Percentiles rank a stretch among this genome's conserved stretches.
Conservation (phyloP, 2,888 invertebrate genomes). For the Baronia brevicornis region DNA sequence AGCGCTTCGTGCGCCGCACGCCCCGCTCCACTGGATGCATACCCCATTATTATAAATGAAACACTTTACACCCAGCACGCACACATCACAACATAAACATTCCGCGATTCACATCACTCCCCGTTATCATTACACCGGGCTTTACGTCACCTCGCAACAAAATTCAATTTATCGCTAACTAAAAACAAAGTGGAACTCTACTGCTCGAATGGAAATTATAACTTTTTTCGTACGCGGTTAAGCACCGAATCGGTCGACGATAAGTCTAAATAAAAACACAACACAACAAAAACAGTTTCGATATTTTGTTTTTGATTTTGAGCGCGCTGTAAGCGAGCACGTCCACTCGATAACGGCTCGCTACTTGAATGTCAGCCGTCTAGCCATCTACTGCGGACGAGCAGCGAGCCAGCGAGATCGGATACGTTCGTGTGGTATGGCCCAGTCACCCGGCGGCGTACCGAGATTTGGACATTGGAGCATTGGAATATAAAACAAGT, state of each 20-base stretch:
- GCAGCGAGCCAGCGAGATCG: slow-evolving; percentile 36
- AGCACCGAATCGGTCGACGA: slow-evolving; percentile 24
- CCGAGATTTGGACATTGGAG: slow-evolving; percentile 26
- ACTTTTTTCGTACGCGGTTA: slow-evolving; percentile 26
- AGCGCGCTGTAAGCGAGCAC: slow-evolving; percentile 28
- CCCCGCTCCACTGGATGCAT: slow-evolving; percentile 90
- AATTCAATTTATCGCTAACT: slow-evolving; percentile 32
- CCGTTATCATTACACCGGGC: slow-evolving; percentile 56
- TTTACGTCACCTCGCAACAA: slow-evolving; percentile 41
- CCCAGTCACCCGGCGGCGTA: slow-evolving; percentile 30
- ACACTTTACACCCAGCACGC: slow-evolving; percentile 43
- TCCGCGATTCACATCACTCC: slow-evolving; percentile 63
- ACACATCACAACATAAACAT: slow-evolving; percentile 65
- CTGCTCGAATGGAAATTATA: slow-evolving; percentile 17
- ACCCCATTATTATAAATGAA: slow-evolving; percentile 79
- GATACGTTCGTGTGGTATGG: slow-evolving; percentile 27
- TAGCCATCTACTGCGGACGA: slow-evolving; percentile 9
- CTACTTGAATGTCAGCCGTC: slow-evolving; percentile 60
- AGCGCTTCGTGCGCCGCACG: slow-evolving; percentile 94
- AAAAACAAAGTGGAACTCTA: slow-evolving; percentile 25
- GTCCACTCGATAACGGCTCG: slow-evolving; percentile 48
- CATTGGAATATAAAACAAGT: slow-evolving; percentile 29
- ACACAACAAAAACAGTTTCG: slow-evolving; percentile 34
- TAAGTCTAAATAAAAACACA: slow-evolving; percentile 34
- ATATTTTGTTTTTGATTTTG: slow-evolving; percentile 25